Evolutionary conservation across 2,113 vertebrate genomes (phyloP).

Genomic region (Marmota monax): DNA sequence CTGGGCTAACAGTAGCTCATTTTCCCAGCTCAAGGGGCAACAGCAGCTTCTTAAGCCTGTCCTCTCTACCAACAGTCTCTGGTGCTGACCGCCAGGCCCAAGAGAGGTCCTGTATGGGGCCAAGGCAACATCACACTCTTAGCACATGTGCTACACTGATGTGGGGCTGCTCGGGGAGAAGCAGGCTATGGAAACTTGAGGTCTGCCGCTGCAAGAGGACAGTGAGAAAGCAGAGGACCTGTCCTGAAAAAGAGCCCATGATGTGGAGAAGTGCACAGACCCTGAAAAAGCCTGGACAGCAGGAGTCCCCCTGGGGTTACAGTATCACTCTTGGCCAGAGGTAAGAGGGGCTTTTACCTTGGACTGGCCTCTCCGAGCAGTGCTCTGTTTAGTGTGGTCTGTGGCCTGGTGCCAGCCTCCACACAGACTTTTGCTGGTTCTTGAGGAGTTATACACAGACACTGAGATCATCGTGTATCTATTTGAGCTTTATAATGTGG

Average conservation of each 20-base stretch:
- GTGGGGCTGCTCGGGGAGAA: neutral
- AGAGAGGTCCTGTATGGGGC: neutral
- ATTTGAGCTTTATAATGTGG: neutral
- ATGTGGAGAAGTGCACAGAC: neutral
- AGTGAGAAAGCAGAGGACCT: neutral
- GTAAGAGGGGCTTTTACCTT: neutral
- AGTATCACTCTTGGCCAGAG: neutral
- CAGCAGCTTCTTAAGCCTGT: neutral
- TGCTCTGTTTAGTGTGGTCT: neutral
- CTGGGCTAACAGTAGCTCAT: neutral
- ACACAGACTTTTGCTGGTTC: neutral
- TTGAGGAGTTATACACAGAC: neutral
- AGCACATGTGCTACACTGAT: fast-evolving
- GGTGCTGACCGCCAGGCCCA: neutral
- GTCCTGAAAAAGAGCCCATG: neutral
- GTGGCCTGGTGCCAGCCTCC: neutral
- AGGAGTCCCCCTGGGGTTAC: neutral
- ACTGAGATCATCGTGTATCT: neutral
- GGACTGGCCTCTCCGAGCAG: neutral
- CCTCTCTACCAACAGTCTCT: neutral
- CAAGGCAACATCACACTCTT: neutral
- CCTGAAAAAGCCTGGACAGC: neutral
- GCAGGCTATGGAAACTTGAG: too few species aligned
- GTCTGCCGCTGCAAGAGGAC: neutral
- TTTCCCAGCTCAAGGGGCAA: neutral